These are phyloP conservation scores for Eilema caniola DNA, from an alignment of 2,888 invertebrate species.

Conservation along the genomic window DNA sequence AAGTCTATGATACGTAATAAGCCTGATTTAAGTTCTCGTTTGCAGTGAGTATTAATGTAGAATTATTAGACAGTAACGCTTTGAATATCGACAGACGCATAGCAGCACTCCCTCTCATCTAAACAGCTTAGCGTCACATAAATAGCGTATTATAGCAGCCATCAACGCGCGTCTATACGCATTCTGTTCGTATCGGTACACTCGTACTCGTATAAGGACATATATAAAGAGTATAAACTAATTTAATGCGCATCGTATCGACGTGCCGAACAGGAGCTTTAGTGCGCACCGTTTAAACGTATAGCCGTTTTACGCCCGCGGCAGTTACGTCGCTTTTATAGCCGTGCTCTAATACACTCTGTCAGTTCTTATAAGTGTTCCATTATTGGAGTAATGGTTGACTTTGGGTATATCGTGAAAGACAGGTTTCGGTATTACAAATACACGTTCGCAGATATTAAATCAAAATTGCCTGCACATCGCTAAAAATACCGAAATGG, in stretches of 20 bases:
- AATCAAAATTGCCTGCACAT: background rate
- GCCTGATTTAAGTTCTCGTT: background rate
- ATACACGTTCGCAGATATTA: background rate
- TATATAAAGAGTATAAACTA: conserved; percentile 53
- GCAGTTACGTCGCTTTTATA: conserved; percentile 55
- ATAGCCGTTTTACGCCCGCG: conserved; percentile 61
- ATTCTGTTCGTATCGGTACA: conserved; percentile 15
- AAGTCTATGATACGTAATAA: background rate
- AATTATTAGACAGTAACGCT: background rate
- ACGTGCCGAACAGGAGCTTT: conserved; percentile 52
- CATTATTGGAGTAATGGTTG: conserved; percentile 16
- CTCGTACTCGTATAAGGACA: conserved; percentile 15
- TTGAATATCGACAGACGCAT: background rate
- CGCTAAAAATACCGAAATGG: background rate
- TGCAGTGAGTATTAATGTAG: background rate
- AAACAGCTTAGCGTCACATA: background rate
- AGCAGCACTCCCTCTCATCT: background rate
- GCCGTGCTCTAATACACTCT: conserved; percentile 44
- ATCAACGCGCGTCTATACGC: conserved; percentile 30
- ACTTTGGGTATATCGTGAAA: background rate
- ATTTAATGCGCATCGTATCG: conserved; percentile 59
- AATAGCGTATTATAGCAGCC: conserved; percentile 31
- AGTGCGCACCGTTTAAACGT: conserved; percentile 65
- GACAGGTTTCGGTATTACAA: background rate
- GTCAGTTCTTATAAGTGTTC: conserved; percentile 45